phyloP scores from a whole-genome alignment of 1,140 invertebrate genomes.

The Telenomus remus region DNA sequence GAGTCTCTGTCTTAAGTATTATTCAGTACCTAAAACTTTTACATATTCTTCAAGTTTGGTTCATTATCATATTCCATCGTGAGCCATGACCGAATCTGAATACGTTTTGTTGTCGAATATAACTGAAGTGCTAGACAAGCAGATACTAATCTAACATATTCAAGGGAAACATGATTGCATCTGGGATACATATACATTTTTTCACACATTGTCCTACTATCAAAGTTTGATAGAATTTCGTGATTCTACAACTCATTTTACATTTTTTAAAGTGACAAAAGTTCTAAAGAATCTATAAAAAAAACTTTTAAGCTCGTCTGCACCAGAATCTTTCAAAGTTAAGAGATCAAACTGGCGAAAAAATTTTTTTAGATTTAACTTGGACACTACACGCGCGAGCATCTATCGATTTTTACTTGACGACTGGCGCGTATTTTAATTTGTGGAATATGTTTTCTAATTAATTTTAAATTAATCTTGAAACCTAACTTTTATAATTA shows the following conservation, averaged over 20 bases:
- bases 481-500: too few species aligned
- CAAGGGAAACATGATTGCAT: conserved; percentile 30
- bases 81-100: conserved; percentile 35
- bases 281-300: too few species aligned
- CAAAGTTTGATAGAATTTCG: not conserved
- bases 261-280: too few species aligned
- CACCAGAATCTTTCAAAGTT: too few species aligned
- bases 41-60: conserved; percentile 20
- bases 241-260: not conserved
- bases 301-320: too few species aligned
- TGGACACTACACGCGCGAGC: too few species aligned
- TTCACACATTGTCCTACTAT: conserved; percentile 18
- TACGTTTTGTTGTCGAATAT: conserved; percentile 43
- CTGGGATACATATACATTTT: not conserved
- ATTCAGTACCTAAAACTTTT: conserved; percentile 29
- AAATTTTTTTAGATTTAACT: too few species aligned
- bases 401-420: too few species aligned
- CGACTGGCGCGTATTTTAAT: too few species aligned
- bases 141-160: conserved; percentile 42
- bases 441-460: too few species aligned
- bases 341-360: too few species aligned
- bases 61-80: conserved; percentile 20
- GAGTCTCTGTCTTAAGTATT: conserved; percentile 18
- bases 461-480: too few species aligned
- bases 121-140: conserved; percentile 37